Conservation (phyloP, 2,888 invertebrate genomes). For the Rotaria sp. region DNA sequence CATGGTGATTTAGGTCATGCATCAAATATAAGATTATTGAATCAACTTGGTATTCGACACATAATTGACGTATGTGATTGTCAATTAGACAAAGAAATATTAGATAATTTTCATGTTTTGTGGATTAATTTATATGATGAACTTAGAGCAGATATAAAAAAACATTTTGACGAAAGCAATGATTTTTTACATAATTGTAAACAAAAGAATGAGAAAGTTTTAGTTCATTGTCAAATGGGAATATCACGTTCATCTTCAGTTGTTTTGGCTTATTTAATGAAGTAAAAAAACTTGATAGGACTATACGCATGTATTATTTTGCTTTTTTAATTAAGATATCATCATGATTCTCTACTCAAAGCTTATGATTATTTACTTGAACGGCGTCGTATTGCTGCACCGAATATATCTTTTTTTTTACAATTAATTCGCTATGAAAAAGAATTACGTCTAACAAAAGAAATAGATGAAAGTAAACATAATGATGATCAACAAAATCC, state of each 20-base stretch:
- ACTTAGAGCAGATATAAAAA: not conserved
- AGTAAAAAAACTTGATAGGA: not conserved
- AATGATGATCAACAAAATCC: conserved; percentile 17
- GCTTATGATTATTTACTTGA: conserved; percentile 3
- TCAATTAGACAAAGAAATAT: not conserved
- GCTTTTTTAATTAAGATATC: not conserved
- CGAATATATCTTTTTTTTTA: not conserved
- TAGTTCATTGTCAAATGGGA: conserved; percentile 26
- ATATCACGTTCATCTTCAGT: not conserved
- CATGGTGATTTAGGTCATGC: conserved; percentile 21
- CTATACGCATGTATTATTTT: not conserved
- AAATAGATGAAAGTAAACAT: not conserved
- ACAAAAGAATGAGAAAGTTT: conserved; percentile 17
- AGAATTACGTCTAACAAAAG: conserved; percentile 2
- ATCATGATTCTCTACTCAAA: not conserved
- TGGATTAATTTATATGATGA: not conserved
- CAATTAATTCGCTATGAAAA: conserved; percentile 11
- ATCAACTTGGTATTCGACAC: not conserved
- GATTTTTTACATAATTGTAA: not conserved
- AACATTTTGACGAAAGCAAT: not conserved
- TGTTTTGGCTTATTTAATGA: conserved; percentile 13
- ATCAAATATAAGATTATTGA: not conserved
- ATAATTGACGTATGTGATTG: conserved; percentile 10
- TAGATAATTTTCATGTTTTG: not conserved
- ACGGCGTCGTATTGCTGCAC: not conserved